Evolutionary conservation across 2,888 invertebrate species (phyloP), one percentile per base, ranked within the genome.

Genomic region (Andrena bucephala): DNA sequence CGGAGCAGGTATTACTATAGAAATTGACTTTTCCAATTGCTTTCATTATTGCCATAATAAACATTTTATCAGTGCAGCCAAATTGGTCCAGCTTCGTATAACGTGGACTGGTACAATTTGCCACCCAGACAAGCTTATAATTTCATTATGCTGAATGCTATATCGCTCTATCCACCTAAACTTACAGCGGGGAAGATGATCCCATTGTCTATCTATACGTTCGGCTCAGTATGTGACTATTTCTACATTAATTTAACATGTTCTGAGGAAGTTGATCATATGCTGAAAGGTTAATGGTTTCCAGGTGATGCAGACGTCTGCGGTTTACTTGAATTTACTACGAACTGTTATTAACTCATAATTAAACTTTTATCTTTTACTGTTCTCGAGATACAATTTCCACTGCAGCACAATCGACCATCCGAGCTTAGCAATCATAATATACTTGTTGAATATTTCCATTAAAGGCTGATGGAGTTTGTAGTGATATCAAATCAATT

Each of bases 171-270:
- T 71, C 89, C 91, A 0, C 80, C 82, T 0, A 87, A 84, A 69
- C 87, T 92, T 20, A 90, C 90, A 0, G 91, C 91, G 70, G 91
- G 91, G 20, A 91, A 89, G 77, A 80, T 92, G 74, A 69, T 88
- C 2, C 83, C 89, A 24, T 62, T 91, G 0, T 92, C 92, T 0
- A 63, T 91, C 24, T 74, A 67, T 20, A 89, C 86, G 24, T 92
- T 92, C 77, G 83, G 70, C 16, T 33, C 10, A 29, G 84, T 84
- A 70, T 1, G 83, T 83, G 20, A 20, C 8, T 20, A 10, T 13
- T 6, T 65, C 6, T 7, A 2, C 6, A n/a, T 1, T 72, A 42
- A 42, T 42, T 42, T 2, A 20, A 1, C 20, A 24, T 16, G 29
- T 8, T 33, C 10, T 7, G 1, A 6, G n/a, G 16, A 8, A 5